These are phyloP conservation scores for Zaprionus bogoriensis DNA, from an alignment of 2,888 invertebrate genomes.

Conservation along the genomic window DNA sequence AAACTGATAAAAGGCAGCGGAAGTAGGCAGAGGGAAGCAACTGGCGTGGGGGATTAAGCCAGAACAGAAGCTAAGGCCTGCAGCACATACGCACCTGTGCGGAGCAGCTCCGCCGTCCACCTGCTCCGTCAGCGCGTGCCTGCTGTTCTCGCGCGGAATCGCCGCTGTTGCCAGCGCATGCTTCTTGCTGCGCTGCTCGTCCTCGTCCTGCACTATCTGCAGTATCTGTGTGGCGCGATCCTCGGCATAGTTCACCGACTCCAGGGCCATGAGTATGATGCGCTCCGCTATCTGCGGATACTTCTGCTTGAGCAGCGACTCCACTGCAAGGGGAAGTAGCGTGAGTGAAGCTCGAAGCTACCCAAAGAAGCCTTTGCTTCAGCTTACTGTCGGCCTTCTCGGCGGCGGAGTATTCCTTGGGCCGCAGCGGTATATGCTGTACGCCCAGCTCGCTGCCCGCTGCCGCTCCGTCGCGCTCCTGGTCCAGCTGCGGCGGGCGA, in stretches of 20 bases:
- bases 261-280: constrained; percentile 92
- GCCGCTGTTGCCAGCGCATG: constrained; percentile 36
- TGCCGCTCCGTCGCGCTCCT: constrained; percentile 65
- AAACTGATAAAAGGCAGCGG: constrained; percentile 57
- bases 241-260: constrained; percentile 94
- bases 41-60: constrained; percentile 4
- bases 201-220: constrained; percentile 87
- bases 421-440: constrained; percentile 83
- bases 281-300: constrained; percentile 91
- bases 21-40: constrained; percentile 16
- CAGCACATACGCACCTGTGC: constrained; percentile 45
- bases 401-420: constrained; percentile 87
- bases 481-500: constrained; percentile 78
- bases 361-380: background rate
- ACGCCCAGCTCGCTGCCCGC: constrained; percentile 46
- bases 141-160: constrained; percentile 11
- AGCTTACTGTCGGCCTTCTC: constrained; percentile 88
- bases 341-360: too few relatives aligned
- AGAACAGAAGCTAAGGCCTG: constrained; percentile 8
- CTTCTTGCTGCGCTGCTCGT: constrained; percentile 82
- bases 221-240: constrained; percentile 91
- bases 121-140: constrained; percentile 30
- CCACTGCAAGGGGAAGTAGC: constrained; percentile 86
- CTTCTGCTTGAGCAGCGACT: constrained; percentile 87
- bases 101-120: constrained; percentile 42